These are phyloP conservation scores for Xylota segnis DNA, from an alignment of 2,888 invertebrate species.

Conservation along the genomic window DNA sequence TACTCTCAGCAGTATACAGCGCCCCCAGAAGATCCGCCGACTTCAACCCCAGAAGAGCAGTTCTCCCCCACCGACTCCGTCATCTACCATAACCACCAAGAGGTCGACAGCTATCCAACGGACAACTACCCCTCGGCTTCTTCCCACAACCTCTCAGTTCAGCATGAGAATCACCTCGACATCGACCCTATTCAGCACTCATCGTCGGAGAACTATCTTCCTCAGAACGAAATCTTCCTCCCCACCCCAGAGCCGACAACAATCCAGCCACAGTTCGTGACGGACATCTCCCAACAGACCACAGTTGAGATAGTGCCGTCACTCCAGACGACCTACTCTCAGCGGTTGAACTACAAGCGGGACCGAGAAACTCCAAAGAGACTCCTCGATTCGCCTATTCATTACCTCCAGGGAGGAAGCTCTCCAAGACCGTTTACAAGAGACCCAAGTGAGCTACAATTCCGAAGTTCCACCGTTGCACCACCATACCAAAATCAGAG, in stretches of 20 bases:
- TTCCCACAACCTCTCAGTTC: conserved; percentile 76
- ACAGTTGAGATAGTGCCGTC: conserved; percentile 74
- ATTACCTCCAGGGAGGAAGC: conserved; percentile 84
- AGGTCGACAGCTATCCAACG: conserved; percentile 81
- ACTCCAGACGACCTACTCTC: conserved; percentile 70
- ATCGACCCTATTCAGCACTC: conserved; percentile 66
- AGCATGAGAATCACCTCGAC: conserved; percentile 72
- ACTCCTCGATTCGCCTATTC: conserved; percentile 87
- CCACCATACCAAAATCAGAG: conserved; percentile 32
- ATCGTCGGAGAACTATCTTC: conserved; percentile 62
- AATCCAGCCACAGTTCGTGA: conserved; percentile 53
- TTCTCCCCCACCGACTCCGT: conserved; percentile 82
- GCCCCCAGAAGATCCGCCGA: conserved; percentile 18
- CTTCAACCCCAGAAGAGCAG: conserved; percentile 20
- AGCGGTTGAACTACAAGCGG: conserved; percentile 61
- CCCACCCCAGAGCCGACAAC: conserved; percentile 61
- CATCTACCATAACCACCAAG: conserved; percentile 81
- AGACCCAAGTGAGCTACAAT: conserved; percentile 81
- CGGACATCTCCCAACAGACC: conserved; percentile 53
- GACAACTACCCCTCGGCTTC: conserved; percentile 86
- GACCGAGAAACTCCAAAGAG: conserved; percentile 83
- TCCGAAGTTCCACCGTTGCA: conserved; percentile 76
- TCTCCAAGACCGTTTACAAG: conserved; percentile 86
- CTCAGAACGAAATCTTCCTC: conserved; percentile 54
- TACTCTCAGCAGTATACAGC: conserved; percentile 42